Percentiles rank a stretch among this genome's conserved stretches.
phyloP scores from a whole-genome alignment of 2,888 invertebrate genomes.

The Gari tellinella region DNA sequence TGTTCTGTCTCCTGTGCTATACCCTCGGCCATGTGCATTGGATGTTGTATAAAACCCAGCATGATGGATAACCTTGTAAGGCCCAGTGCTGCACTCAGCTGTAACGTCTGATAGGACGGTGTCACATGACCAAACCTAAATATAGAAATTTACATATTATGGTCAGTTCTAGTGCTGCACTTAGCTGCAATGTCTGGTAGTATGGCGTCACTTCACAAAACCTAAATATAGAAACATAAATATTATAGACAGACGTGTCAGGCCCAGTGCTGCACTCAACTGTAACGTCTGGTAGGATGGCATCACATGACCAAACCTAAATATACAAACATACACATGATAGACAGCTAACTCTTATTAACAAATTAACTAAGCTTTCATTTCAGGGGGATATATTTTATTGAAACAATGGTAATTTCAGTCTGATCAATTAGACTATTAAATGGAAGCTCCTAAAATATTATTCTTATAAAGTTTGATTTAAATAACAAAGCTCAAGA shows the following conservation, averaged over 20 bases:
- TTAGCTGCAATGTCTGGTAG: constrained; percentile 81
- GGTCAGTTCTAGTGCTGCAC: constrained; percentile 82
- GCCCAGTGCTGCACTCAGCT: constrained; percentile 82
- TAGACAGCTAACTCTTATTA: too few species aligned
- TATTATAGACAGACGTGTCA: constrained; percentile 80
- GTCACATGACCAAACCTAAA: constrained; percentile 78
- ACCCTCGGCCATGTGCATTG: constrained; percentile 64
- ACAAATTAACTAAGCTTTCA: too few species aligned
- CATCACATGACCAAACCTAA: constrained; percentile 79
- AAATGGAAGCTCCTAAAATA: too few species aligned
- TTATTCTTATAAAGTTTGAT: too few species aligned
- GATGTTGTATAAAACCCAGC: constrained; percentile 76
- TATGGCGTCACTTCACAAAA: constrained; percentile 78
- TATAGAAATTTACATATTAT: too few species aligned
- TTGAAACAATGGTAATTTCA: too few species aligned
- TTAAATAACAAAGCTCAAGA: too few species aligned
- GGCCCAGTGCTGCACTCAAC: constrained; percentile 81
- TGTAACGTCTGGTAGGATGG: constrained; percentile 81
- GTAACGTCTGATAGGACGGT: constrained; percentile 80
- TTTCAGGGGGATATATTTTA: too few species aligned
- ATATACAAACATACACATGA: too few species aligned
- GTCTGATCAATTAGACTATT: too few species aligned
- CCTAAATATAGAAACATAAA: too few species aligned
- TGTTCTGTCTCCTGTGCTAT: constrained; percentile 73
- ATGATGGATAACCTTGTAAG: constrained; percentile 80